Percentiles rank a stretch among this genome's conserved stretches.
phyloP scores from a whole-genome alignment of 1,140 invertebrate species.

The Aplysia californica region DNA sequence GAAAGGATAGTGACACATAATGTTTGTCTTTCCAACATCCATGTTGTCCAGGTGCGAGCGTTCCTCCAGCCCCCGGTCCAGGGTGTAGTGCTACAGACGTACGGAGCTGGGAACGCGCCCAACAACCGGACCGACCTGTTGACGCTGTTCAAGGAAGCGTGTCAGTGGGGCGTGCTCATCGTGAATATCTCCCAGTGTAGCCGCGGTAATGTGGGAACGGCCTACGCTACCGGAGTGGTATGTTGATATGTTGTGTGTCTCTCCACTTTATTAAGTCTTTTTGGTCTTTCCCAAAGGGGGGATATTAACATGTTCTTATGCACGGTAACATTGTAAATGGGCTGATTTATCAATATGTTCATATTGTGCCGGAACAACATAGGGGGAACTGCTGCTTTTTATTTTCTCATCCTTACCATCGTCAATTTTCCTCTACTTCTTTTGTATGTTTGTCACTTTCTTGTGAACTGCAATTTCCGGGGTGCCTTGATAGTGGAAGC shows the following conservation, averaged over 20 bases:
- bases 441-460: no score
- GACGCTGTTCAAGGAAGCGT: conserved; percentile 78
- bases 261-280: not conserved
- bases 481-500: no score
- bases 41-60: conserved; percentile 76
- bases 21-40: no score
- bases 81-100: conserved; percentile 90
- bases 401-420: no score
- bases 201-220: conserved; percentile 76
- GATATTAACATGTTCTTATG: no score
- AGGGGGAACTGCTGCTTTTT: no score
- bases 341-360: no score
- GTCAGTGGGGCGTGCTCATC: conserved; percentile 85
- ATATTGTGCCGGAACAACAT: no score
- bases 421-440: no score
- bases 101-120: conserved; percentile 93
- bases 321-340: no score
- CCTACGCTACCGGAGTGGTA: conserved; percentile 88
- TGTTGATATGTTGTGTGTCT: not conserved
- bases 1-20: no score
- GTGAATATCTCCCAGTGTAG: conserved; percentile 93
- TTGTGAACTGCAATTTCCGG: no score
- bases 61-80: conserved; percentile 87
- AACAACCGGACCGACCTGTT: conserved; percentile 85
- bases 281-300: not conserved